Percentiles rank a stretch among this genome's conserved stretches.
Evolutionary conservation across 2,113 vertebrate species (phyloP).

Genomic region (Istiophorus platypterus): DNA sequence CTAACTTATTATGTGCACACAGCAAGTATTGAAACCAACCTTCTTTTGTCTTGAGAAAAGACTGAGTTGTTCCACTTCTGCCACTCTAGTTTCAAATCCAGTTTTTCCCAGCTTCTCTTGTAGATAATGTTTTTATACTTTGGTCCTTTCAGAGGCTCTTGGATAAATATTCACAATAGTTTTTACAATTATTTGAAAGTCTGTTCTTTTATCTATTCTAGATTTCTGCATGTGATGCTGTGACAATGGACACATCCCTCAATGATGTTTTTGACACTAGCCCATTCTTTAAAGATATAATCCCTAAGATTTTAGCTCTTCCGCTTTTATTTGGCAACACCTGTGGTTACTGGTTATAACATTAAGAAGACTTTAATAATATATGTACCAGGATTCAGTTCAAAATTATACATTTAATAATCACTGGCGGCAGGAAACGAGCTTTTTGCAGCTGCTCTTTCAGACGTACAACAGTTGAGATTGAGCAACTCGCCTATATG

Average conservation of each 20-base stretch:
- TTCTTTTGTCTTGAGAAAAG: conserved; percentile 18
- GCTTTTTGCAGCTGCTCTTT: background rate
- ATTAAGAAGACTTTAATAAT: background rate
- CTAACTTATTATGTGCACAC: conserved; percentile 13
- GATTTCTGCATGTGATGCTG: background rate
- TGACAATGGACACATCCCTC: background rate
- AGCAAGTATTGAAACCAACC: background rate
- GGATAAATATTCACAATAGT: background rate
- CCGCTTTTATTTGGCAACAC: background rate
- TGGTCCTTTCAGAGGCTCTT: background rate
- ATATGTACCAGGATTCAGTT: background rate
- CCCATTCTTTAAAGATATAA: background rate
- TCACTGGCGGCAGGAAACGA: background rate
- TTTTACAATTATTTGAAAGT: background rate
- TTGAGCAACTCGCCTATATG: background rate
- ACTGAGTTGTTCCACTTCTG: background rate
- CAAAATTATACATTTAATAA: background rate
- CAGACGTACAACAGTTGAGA: background rate
- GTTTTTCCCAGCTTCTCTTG: background rate
- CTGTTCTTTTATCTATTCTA: background rate
- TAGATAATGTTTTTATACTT: background rate
- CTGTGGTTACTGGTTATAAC: background rate
- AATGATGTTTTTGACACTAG: background rate
- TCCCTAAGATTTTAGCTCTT: background rate
- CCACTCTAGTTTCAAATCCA: background rate